These are phyloP conservation scores for Sinotaia quadrata DNA, from an alignment of 2,888 invertebrate genomes.

Conservation along the genomic window DNA sequence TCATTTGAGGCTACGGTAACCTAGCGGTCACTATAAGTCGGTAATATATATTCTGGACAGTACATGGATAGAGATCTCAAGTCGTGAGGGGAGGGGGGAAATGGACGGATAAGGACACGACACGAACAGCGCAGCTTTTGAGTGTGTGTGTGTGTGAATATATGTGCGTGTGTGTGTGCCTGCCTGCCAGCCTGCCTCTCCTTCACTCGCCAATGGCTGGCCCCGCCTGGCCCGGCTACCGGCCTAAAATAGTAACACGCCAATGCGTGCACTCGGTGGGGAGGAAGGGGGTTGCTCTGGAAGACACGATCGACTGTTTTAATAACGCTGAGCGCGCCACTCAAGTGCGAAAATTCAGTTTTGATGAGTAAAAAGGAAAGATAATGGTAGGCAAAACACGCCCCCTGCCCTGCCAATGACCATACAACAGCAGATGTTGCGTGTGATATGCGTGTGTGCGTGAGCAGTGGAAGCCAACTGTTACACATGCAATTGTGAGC, in stretches of 20 bases:
- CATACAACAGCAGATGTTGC: not conserved
- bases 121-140: not conserved
- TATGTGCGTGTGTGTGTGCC: conserved; percentile 3
- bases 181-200: conserved; percentile 3
- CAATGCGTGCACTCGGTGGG: conserved; percentile 10
- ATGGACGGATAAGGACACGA: not conserved
- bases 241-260: conserved; percentile 30
- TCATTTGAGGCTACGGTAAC: conserved; percentile 1
- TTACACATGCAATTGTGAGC: conserved; percentile 36
- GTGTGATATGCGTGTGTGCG: conserved; percentile 19
- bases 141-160: not conserved
- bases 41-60: no score
- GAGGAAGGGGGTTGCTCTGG: not conserved
- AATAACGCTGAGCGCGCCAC: not conserved
- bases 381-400: conserved; percentile 9
- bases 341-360: conserved; percentile 2
- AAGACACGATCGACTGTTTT: conserved; percentile 4
- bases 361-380: not conserved
- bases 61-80: not conserved
- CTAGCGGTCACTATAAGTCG: not conserved
- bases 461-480: conserved; percentile 30
- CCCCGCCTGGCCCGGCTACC: conserved; percentile 22
- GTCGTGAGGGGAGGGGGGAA: not conserved
- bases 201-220: conserved; percentile 24
- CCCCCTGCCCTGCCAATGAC: conserved; percentile 8